A percentile compares a stretch with the other conserved stretches of the same genome.
These are phyloP conservation scores for Grus americana DNA, from an alignment of 2,113 vertebrate genomes.

Conservation along the genomic window DNA sequence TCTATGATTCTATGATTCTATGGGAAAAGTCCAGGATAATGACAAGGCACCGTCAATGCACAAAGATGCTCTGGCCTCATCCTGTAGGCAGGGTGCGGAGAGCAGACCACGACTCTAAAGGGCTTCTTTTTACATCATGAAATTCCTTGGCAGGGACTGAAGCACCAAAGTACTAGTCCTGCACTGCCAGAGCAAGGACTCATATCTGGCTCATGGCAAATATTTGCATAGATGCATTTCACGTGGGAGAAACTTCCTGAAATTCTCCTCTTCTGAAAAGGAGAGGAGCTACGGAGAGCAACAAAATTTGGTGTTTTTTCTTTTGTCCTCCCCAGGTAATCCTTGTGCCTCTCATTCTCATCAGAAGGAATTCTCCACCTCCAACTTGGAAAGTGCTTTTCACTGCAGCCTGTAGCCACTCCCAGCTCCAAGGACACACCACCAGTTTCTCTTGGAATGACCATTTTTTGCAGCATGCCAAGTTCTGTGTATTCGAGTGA, in stretches of 20 bases:
- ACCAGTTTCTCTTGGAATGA: conserved; percentile 38
- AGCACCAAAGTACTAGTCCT: not conserved
- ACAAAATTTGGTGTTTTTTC: not conserved
- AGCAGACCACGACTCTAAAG: not conserved
- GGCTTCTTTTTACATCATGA: not conserved
- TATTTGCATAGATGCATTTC: not conserved
- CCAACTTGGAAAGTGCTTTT: conserved; percentile 23
- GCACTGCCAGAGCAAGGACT: not conserved
- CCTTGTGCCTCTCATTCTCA: not conserved
- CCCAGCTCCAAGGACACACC: conserved; percentile 7
- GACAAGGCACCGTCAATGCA: not conserved
- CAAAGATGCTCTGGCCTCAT: not conserved
- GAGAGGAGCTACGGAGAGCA: not conserved
- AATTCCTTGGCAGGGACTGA: not conserved
- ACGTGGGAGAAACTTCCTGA: not conserved
- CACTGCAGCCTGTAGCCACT: not conserved
- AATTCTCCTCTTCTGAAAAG: not conserved
- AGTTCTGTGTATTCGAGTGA: not conserved
- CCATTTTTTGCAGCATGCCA: conserved; percentile 24
- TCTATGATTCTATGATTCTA: too few species aligned
- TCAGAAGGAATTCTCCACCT: not conserved
- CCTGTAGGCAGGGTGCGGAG: not conserved
- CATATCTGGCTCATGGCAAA: not conserved
- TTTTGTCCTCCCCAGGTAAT: not conserved
- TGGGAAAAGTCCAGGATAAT: not conserved